These are phyloP conservation scores for Cossypha dichroa DNA, from an alignment of 2,797 vertebrate genomes.

Conservation along the genomic window DNA sequence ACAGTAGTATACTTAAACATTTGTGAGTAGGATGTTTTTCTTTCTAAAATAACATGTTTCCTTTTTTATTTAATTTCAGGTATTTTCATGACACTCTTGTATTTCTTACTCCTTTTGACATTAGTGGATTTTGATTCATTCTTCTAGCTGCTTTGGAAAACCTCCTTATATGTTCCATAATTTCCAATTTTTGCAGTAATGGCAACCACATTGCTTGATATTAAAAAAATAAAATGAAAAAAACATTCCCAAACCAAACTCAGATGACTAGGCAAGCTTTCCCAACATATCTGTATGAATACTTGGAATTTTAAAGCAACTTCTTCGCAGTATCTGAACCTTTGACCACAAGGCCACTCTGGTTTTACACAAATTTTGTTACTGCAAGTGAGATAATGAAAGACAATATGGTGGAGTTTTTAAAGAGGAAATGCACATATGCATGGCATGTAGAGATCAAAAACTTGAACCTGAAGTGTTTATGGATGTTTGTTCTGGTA, in stretches of 20 bases:
- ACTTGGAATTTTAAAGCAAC: neutral
- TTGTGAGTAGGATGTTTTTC: neutral
- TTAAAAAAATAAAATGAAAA: neutral
- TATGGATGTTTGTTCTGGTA: neutral
- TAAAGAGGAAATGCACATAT: neutral
- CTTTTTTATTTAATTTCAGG: neutral
- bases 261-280: neutral
- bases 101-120: neutral
- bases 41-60: neutral
- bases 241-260: too few relatives aligned
- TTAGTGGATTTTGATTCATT: neutral
- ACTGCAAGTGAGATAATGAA: neutral
- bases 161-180: neutral
- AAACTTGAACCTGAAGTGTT: neutral
- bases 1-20: neutral
- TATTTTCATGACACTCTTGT: neutral
- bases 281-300: neutral
- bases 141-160: neutral
- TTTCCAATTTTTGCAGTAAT: neutral
- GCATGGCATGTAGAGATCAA: fast-evolving
- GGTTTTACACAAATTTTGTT: neutral
- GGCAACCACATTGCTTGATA: neutral
- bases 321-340: neutral
- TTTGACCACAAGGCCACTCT: neutral
- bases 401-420: neutral